Base-by-base conservation (phyloP, 2,888 invertebrate genomes). In the Ectropis crepuscularia region DNA sequence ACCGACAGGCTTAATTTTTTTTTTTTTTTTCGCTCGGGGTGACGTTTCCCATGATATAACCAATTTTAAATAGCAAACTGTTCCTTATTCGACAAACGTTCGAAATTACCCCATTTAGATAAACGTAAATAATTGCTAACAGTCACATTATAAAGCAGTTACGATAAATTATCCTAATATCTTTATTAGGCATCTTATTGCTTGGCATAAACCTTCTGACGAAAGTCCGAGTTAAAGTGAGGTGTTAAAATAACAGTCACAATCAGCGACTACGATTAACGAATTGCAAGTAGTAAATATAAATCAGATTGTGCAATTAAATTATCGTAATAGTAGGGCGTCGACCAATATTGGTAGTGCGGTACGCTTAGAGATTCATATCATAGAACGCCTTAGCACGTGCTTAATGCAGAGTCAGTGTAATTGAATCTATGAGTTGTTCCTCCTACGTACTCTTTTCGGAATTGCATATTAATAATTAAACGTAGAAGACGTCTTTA, bases 331-430 rank as follows among this genome's bases (percentile, higher is more conserved):
- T 86, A 82, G 81, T 81, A 80, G 86, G 85, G 87, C 82, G 81
- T 78, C 78, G 73, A 78, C 71, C 73, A 74, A 79, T 81, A 86
- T 82, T 81, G 75, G 69, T 82, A 81, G 87, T 86, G 85, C 85
- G 83, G 72, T 74, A 80, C 88, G 87, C 86, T 85, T 86, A 67
- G 71, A 73, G 90, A 90, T 90, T 77, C 75, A 81, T 89, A 91
- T 91, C 90, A 69, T 72, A 77, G 78, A 75, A 83, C 81, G 86
- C 85, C 82, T 84, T 80, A 77, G 82, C 85, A 84, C 83, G 86
- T 84, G 83, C 82, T 83, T 76, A 55, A 28, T 28, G 16, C 16
- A 28, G 16, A 4, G 16, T 28, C 16, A 28, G 4, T 28, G 16
- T 28, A 28, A 28, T 28, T 28, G 16, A 28, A 28, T 28, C 16